Evolutionary conservation across 2,888 invertebrate genomes (phyloP).

Genomic region (Eupithecia inturbata): DNA sequence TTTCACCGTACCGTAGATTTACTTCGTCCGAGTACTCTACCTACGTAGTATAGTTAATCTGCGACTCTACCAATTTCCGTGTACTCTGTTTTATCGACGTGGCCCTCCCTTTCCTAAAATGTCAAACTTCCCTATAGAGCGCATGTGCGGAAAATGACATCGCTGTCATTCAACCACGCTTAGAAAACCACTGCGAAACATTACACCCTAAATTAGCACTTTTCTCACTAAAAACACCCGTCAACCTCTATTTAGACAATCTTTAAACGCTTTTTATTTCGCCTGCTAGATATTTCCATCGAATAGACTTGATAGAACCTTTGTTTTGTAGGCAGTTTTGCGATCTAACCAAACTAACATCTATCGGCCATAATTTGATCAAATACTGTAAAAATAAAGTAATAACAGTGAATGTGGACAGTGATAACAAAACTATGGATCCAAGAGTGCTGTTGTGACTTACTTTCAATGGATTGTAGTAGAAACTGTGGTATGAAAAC

Average conservation of each 20-base stretch:
- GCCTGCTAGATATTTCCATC: constrained; percentile 34
- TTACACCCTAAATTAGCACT: constrained; percentile 60
- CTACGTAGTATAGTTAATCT: background rate
- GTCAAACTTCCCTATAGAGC: constrained; percentile 62
- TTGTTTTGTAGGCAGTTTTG: constrained; percentile 53
- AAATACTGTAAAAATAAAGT: constrained; percentile 59
- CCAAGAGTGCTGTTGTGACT: constrained; percentile 45
- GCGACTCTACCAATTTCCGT: background rate
- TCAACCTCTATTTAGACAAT: constrained; percentile 37
- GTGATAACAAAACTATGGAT: constrained; percentile 52
- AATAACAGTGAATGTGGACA: constrained; percentile 47
- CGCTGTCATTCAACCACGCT: constrained; percentile 71
- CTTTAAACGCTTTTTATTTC: constrained; percentile 27
- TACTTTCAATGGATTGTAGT: constrained; percentile 38
- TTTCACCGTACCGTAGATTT: no score
- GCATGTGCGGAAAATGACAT: constrained; percentile 73
- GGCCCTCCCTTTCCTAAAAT: constrained; percentile 54
- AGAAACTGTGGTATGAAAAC: constrained; percentile 41
- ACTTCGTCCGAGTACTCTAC: no score
- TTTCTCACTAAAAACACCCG: constrained; percentile 48
- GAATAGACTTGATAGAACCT: constrained; percentile 38
- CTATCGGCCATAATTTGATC: constrained; percentile 65
- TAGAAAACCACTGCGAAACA: constrained; percentile 66
- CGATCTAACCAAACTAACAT: constrained; percentile 53
- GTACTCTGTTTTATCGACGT: constrained; percentile 73